phyloP scores from a whole-genome alignment of 2,797 vertebrate genomes.

The Enteromius treurensis region DNA sequence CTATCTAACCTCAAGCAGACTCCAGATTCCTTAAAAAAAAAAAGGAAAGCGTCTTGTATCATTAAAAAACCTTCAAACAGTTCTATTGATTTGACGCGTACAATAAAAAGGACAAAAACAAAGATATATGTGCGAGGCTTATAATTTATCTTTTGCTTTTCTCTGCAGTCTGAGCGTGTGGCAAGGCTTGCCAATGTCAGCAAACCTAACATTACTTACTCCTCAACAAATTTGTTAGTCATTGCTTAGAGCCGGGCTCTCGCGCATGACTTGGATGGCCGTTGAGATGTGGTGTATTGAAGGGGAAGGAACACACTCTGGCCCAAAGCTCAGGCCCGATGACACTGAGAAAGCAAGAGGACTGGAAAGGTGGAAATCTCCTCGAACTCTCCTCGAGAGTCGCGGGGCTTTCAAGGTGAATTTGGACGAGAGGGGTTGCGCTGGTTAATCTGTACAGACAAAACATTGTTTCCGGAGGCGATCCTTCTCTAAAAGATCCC shows the following conservation, averaged over 20 bases:
- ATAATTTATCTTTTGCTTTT: slow-evolving; percentile 33
- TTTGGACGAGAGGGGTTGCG: slow-evolving; percentile 48
- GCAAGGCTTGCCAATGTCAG: slow-evolving; percentile 44
- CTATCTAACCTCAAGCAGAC: slow-evolving; percentile 39
- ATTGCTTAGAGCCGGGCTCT: slow-evolving; percentile 42
- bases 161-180: slow-evolving; percentile 23
- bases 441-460: slow-evolving; percentile 58
- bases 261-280: slow-evolving; percentile 40
- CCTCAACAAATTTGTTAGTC: slow-evolving; percentile 37
- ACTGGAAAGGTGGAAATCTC: slow-evolving; percentile 50
- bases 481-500: slow-evolving; percentile 50
- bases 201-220: slow-evolving; percentile 43
- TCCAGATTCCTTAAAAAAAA: slow-evolving; percentile 20
- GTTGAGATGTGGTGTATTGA: slow-evolving; percentile 33
- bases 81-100: slow-evolving; percentile 43
- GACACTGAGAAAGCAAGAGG: slow-evolving; percentile 36
- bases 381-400: slow-evolving; percentile 27
- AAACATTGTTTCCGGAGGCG: slow-evolving; percentile 57
- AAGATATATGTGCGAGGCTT: slow-evolving; percentile 34
- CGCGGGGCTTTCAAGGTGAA: slow-evolving; percentile 48
- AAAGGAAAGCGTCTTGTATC: slow-evolving; percentile 26
- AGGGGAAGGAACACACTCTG: slow-evolving; percentile 44
- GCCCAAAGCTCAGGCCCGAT: slow-evolving; percentile 45
- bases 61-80: slow-evolving; percentile 24
- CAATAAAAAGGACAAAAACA: slow-evolving; percentile 19